phyloP scores from a whole-genome alignment of 2,113 vertebrate species.

The Platichthys stellatus region DNA sequence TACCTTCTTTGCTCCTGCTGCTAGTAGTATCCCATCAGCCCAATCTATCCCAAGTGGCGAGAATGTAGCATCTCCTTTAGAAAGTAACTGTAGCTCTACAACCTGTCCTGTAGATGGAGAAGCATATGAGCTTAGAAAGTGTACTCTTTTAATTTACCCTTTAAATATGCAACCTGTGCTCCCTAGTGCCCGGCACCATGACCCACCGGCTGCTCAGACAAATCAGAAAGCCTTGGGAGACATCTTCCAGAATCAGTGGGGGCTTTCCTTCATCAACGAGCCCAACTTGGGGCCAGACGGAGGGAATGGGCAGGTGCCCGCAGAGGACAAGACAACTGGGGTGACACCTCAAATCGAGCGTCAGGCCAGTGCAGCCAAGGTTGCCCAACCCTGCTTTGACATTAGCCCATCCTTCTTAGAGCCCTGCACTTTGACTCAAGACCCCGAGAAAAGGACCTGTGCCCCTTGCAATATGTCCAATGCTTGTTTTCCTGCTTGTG shows the following conservation, averaged over 20 bases:
- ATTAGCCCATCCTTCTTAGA: slow-evolving; percentile 85
- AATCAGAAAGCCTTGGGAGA: slow-evolving; percentile 97
- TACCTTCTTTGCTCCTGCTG: slow-evolving; percentile 90
- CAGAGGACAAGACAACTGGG: slow-evolving; percentile 84
- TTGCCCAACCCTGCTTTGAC: slow-evolving; percentile 87
- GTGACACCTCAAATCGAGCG: slow-evolving; percentile 90
- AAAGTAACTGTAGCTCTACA: slow-evolving; percentile 78
- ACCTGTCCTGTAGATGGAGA: slow-evolving; percentile 79
- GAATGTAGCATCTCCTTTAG: slow-evolving; percentile 86
- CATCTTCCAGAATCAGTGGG: slow-evolving; percentile 99
- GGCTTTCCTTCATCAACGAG: slow-evolving; percentile 98
- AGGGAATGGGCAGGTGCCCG: slow-evolving; percentile 75
- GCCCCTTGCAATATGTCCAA: slow-evolving; percentile 81
- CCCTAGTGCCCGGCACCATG: slow-evolving; percentile 88
- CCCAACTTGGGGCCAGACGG: slow-evolving; percentile 91
- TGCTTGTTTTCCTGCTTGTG: slow-evolving; percentile 78
- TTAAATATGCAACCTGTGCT: slow-evolving; percentile 98
- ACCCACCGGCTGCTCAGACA: slow-evolving; percentile 88
- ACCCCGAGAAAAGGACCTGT: slow-evolving; percentile 94
- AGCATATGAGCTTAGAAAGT: slow-evolving; percentile 89
- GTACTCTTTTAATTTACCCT: slow-evolving; percentile 94
- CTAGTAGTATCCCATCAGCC: slow-evolving; percentile 86
- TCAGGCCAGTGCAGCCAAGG: slow-evolving; percentile 83
- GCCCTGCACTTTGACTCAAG: slow-evolving; percentile 87
- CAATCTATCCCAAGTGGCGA: slow-evolving; percentile 84